phyloP scores from a whole-genome alignment of 2,113 vertebrate genomes.

The Drymodes brunneopygia region DNA sequence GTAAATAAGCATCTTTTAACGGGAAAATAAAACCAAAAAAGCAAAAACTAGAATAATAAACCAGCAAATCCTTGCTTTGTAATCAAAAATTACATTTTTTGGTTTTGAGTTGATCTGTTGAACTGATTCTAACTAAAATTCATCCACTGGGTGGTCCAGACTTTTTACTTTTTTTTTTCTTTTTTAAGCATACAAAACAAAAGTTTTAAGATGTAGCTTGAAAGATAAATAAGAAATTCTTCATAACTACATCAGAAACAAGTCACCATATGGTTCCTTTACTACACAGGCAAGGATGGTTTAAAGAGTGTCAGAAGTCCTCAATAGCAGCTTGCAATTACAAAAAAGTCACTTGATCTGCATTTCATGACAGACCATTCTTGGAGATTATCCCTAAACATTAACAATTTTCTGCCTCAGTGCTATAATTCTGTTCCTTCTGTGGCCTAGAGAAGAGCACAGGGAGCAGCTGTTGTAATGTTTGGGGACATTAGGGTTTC shows the following conservation, averaged over 20 bases:
- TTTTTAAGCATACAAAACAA: not conserved
- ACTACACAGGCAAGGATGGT: not conserved
- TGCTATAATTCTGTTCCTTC: not conserved
- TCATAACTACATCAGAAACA: not conserved
- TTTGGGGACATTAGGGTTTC: not conserved
- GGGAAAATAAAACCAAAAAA: not conserved
- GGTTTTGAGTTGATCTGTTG: not conserved
- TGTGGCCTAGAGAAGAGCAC: not conserved
- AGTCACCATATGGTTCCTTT: not conserved
- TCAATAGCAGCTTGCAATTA: not conserved
- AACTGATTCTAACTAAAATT: not conserved
- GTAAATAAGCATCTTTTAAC: not conserved
- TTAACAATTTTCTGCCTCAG: not conserved
- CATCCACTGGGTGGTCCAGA: not conserved
- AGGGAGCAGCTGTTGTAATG: not conserved
- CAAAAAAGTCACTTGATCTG: not conserved
- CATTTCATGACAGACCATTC: not conserved
- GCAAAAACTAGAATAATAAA: not conserved
- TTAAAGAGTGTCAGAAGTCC: not conserved
- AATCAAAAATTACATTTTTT: not conserved
- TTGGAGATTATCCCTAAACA: not conserved
- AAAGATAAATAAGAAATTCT: not conserved
- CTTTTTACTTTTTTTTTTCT: not conserved
- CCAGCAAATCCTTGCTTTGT: not conserved
- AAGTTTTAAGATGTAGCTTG: not conserved